These are phyloP conservation scores for Tenrec ecaudatus DNA, from an alignment of 2,113 vertebrate genomes.

Conservation along the genomic window DNA sequence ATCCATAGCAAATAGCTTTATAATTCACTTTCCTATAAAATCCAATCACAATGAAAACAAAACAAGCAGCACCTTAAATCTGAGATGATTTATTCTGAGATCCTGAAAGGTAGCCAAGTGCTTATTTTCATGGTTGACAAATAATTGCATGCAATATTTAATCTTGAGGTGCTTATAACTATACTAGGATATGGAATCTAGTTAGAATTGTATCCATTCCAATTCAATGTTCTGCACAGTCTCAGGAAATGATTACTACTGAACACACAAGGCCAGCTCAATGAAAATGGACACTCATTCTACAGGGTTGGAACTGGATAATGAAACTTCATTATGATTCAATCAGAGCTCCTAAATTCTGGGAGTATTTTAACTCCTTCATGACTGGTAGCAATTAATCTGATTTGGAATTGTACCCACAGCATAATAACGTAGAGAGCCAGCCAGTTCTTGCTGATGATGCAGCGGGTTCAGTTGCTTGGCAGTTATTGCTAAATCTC, in stretches of 20 bases:
- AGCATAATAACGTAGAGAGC: conserved; percentile 9
- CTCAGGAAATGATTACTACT: conserved; percentile 58
- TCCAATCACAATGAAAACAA: conserved; percentile 43
- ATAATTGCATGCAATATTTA: conserved; percentile 13
- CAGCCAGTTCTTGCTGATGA: conserved; percentile 33
- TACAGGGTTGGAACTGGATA: conserved; percentile 19
- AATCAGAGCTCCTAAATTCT: conserved; percentile 44
- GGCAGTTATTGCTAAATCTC: neutral
- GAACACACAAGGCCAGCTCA: conserved; percentile 63
- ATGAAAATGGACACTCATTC: conserved; percentile 45
- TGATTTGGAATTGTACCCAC: conserved; percentile 1
- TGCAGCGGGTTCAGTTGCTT: neutral
- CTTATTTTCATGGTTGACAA: conserved; percentile 50
- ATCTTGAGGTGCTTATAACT: conserved; percentile 13
- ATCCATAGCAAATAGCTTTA: neutral
- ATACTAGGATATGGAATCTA: neutral
- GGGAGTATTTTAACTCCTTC: conserved; percentile 53
- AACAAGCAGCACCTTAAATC: neutral
- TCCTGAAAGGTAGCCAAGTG: neutral
- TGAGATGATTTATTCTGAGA: conserved; percentile 45
- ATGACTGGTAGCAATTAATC: conserved; percentile 59
- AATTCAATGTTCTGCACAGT: conserved; percentile 47
- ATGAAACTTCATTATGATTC: conserved; percentile 61
- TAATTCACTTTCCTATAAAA: conserved; percentile 32
- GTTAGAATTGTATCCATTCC: conserved; percentile 29